These are phyloP conservation scores for Aphaenogaster rudis DNA, from an alignment of 1,140 invertebrate species.

Conservation along the genomic window DNA sequence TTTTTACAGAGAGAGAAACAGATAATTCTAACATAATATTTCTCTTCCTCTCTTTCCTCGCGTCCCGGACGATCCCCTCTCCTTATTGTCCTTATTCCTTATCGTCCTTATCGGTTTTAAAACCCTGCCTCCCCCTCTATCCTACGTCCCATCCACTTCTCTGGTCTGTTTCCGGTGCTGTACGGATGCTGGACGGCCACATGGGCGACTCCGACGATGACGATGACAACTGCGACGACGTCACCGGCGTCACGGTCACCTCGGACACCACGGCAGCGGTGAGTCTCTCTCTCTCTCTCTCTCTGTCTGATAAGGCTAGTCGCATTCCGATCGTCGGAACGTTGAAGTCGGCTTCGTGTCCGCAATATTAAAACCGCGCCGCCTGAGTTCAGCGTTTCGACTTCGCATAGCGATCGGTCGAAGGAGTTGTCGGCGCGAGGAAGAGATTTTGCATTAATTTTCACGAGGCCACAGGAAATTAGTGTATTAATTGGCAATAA, in stretches of 20 bases:
- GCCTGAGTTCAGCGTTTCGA: background rate
- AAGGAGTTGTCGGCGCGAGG: background rate
- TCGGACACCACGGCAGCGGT: conserved; percentile 78
- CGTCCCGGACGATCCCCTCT: background rate
- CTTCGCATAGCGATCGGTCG: background rate
- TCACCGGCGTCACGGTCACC: conserved; percentile 66
- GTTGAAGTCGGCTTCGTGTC: conserved; percentile 53
- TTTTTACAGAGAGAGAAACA: background rate
- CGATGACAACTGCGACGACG: conserved; percentile 49
- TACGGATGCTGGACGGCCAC: conserved; percentile 78
- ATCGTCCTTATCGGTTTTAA: conserved; percentile 60
- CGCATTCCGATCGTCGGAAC: conserved; percentile 71
- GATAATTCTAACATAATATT: conserved; percentile 45
- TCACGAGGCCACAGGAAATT: background rate
- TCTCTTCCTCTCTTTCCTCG: background rate
- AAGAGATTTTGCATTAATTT: conserved; percentile 6
- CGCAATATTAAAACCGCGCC: conserved; percentile 62
- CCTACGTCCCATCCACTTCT: conserved; percentile 42
- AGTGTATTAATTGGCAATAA: background rate
- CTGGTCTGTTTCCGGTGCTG: conserved; percentile 75
- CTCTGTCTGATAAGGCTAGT: conserved; percentile 72
- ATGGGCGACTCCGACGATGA: conserved; percentile 52
- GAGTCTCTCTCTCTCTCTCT: conserved; percentile 69
- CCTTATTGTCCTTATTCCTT: conserved; percentile 41
- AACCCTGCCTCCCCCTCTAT: conserved; percentile 25